Evolutionary conservation across 1,140 invertebrate species (phyloP), one percentile per base, ranked within the genome.

Genomic region (Agraylea sexmaculata): DNA sequence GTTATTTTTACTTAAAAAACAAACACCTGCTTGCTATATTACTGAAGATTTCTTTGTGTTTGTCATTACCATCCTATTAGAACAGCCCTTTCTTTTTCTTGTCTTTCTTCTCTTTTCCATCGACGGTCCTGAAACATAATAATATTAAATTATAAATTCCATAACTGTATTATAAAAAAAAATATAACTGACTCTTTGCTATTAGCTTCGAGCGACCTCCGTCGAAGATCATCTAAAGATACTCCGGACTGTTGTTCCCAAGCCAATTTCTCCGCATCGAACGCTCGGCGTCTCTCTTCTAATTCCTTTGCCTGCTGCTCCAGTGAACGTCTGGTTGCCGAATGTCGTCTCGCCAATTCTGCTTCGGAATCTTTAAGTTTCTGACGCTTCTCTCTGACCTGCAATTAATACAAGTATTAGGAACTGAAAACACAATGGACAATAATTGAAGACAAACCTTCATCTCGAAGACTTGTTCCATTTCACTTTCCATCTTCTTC

Each of bases 401-500:
- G 89, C 73, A 81, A 46, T 23, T 16, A 10, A 19, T 10, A 25
- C 7, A 37, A 19, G 11, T 37, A 22, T 37, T 25, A 37, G 7
- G 6, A 25, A 6, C 7, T n/a, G n/a, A 7, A 25, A 6, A 25
- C n/a, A 25, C 23, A 25, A 7, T 25, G 23, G 7, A 25, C 23
- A 25, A 25, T 39, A 40, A 40, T 30, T 30, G n/a, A n/a, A n/a
- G n/a, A 4, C 5, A 23, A 37, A 49, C 47, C 59, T 73, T 73
- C 71, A 78, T 80, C 55, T 85, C 81, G 59, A 87, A 86, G 11
- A 91, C 86, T 69, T 95, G 89, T 60, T 97, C 87, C 83, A 93
- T 92, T 63, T 96, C 92, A 34, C 75, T 77, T 58, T 93, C 87
- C 84, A 95, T 91, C 60, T 91, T 93, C 59, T 90, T 90, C 79